Conservation (phyloP, 2,113 vertebrate species). For the Girardinichthys multiradiatus region DNA sequence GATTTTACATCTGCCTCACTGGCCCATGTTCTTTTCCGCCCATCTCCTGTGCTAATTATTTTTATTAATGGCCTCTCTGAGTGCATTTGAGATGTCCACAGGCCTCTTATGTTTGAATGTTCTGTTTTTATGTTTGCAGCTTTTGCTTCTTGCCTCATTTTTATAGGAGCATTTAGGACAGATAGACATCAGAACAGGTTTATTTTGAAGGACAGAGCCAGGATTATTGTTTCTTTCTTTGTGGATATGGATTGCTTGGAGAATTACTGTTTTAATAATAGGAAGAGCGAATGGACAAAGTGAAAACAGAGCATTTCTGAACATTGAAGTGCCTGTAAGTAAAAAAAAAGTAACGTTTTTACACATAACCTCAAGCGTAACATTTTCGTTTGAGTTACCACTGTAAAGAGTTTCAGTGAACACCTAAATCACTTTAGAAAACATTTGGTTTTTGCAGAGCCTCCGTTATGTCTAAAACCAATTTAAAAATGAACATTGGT, state of each 20-base stretch:
- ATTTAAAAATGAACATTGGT: too few relatives aligned
- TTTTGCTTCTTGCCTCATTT: conserved; percentile 49
- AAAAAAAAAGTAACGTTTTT: conserved; percentile 18
- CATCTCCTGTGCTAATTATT: conserved; percentile 76
- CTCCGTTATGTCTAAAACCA: too few relatives aligned
- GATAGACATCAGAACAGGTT: conserved; percentile 50
- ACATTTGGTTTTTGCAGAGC: too few relatives aligned
- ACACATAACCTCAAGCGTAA: conserved; percentile 33
- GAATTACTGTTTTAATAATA: conserved; percentile 52
- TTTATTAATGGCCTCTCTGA: conserved; percentile 78
- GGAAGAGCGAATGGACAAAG: conserved; percentile 52
- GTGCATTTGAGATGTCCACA: conserved; percentile 76
- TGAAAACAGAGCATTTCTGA: conserved; percentile 38
- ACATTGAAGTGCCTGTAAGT: conserved; percentile 57
- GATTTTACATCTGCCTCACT: conserved; percentile 75
- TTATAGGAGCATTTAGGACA: conserved; percentile 49
- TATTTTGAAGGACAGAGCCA: conserved; percentile 40
- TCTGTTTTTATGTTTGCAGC: conserved; percentile 52
- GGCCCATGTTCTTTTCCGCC: conserved; percentile 53
- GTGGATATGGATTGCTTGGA: conserved; percentile 59
- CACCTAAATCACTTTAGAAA: too few relatives aligned
- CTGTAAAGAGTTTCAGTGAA: too few relatives aligned
- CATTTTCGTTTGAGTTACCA: background rate
- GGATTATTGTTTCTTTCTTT: conserved; percentile 52
- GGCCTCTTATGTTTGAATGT: conserved; percentile 69